Evolutionary conservation across 2,888 invertebrate species (phyloP).

Genomic region (Autographa gamma): DNA sequence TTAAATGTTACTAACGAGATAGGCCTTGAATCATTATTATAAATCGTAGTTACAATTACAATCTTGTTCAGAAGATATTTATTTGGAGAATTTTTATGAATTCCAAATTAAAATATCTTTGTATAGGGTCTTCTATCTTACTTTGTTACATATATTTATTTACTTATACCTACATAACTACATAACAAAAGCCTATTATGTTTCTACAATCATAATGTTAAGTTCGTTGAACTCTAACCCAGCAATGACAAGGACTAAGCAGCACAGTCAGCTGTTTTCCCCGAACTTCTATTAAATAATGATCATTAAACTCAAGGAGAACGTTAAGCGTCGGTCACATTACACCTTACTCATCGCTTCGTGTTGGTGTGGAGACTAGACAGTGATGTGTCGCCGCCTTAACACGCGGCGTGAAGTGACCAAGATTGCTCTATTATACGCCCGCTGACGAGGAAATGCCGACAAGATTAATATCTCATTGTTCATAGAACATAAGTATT

Average conservation of each 20-base stretch:
- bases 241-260: too few species aligned
- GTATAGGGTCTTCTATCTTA: too few species aligned
- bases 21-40: background rate
- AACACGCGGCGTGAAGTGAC: conserved; percentile 17
- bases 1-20: background rate
- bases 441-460: conserved; percentile 37
- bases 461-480: conserved; percentile 19
- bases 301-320: conserved; percentile 16
- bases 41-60: background rate
- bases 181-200: too few species aligned
- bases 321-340: conserved; percentile 29
- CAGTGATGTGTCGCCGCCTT: conserved; percentile 24
- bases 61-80: too few species aligned
- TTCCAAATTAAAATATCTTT: too few species aligned
- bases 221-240: too few species aligned
- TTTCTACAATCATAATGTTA: too few species aligned
- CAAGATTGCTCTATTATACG: conserved; percentile 40
- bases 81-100: too few species aligned
- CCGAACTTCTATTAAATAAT: background rate
- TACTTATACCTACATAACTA: too few species aligned
- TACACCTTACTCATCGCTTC: conserved; percentile 36
- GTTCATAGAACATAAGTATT: conserved; percentile 14
- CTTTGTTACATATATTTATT: too few species aligned
- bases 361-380: conserved; percentile 9
- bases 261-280: background rate